These are phyloP conservation scores for Heliconius aoede DNA, from an alignment of 2,888 invertebrate species.

Conservation along the genomic window DNA sequence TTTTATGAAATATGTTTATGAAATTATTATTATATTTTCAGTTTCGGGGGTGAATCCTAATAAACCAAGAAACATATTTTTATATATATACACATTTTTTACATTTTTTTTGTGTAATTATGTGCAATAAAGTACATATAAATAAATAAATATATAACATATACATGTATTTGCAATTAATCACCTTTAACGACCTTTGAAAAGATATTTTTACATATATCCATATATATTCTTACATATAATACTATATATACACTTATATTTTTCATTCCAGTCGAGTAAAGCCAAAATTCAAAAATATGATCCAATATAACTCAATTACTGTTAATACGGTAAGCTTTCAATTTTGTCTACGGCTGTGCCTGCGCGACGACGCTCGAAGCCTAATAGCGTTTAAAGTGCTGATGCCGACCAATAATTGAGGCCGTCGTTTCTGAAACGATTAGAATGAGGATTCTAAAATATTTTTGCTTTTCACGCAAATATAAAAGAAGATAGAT, in stretches of 20 bases:
- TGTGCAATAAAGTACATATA: no score
- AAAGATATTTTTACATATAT: no score
- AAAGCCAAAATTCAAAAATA: background rate
- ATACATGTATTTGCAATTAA: no score
- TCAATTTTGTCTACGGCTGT: slow-evolving; percentile 35
- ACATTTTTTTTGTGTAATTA: no score
- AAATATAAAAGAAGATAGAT: background rate
- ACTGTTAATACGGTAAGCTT: slow-evolving; percentile 28
- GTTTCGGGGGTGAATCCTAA: no score
- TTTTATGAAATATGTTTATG: no score
- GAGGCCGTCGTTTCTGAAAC: slow-evolving; percentile 1
- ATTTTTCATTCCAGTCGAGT: background rate
- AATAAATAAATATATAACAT: no score
- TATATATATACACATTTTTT: no score
- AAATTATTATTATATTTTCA: no score
- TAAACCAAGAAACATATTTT: no score
- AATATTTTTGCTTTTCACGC: background rate
- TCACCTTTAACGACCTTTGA: no score
- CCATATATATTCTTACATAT: no score
- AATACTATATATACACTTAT: background rate
- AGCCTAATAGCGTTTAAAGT: slow-evolving; percentile 26
- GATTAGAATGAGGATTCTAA: background rate
- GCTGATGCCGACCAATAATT: slow-evolving; percentile 19
- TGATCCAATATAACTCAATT: slow-evolving; percentile 30
- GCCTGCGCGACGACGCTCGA: slow-evolving; percentile 14